Evolutionary conservation across 2,797 vertebrate genomes (phyloP).

Genomic region (Gymnothorax reevesii): DNA sequence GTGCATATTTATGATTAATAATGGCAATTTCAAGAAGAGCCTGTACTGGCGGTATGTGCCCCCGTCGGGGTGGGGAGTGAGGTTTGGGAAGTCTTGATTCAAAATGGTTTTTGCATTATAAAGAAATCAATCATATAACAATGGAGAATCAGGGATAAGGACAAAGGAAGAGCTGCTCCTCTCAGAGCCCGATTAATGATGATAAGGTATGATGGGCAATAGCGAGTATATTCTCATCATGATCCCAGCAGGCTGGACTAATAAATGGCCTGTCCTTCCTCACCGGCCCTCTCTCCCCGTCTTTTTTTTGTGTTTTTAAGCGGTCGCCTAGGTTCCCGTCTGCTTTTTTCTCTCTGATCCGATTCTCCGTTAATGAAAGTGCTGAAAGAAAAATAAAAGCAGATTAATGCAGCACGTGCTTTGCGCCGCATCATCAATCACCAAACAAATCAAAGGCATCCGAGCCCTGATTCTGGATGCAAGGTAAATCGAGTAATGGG

Average conservation of each 20-base stretch:
- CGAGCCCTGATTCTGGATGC: not conserved
- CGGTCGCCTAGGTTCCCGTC: slow-evolving; percentile 2
- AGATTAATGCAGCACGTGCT: not conserved
- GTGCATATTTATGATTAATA: not conserved
- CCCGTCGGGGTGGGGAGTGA: not conserved
- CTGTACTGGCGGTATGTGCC: not conserved
- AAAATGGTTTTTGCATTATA: not conserved
- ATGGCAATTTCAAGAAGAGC: not conserved
- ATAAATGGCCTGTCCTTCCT: not conserved
- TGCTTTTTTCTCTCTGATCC: not conserved
- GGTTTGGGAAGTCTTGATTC: not conserved
- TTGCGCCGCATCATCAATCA: not conserved
- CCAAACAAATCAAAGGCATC: not conserved
- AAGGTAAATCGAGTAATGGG: not conserved
- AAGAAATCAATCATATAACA: not conserved
- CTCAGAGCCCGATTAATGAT: not conserved
- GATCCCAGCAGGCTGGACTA: not conserved
- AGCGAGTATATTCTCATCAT: not conserved
- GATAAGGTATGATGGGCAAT: not conserved
- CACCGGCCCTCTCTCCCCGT: not conserved
- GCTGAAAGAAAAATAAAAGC: slow-evolving; percentile 7
- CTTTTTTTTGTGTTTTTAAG: not conserved
- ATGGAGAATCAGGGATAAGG: not conserved
- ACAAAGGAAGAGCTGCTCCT: not conserved
- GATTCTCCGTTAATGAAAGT: not conserved